Conservation (phyloP, 2,797 vertebrate species). For the Picus viridis region DNA sequence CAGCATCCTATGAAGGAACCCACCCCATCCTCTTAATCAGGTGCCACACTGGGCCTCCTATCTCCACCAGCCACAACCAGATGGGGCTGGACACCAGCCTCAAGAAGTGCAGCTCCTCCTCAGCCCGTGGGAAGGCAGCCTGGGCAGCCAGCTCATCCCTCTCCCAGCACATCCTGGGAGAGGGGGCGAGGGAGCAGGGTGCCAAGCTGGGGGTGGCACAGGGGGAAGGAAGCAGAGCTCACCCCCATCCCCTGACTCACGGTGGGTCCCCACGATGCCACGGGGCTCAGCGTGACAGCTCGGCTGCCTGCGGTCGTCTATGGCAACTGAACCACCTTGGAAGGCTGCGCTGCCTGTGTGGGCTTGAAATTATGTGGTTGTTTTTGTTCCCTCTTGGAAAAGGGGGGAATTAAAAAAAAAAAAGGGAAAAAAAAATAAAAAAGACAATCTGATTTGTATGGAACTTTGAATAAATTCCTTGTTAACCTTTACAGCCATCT, state of each 20-base stretch:
- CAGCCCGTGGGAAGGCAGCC: rapidly evolving
- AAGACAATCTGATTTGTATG: slow-evolving; percentile 66
- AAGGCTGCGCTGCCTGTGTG: slow-evolving; percentile 53
- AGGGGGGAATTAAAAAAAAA: background rate
- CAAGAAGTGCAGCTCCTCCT: background rate
- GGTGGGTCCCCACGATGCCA: background rate
- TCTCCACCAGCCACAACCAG: background rate
- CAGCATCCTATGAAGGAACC: background rate
- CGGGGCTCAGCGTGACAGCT: slow-evolving; percentile 1
- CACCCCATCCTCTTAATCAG: too few relatives aligned
- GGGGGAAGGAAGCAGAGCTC: background rate
- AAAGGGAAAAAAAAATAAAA: background rate
- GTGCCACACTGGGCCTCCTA: background rate
- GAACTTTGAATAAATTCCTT: slow-evolving; percentile 72
- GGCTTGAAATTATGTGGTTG: slow-evolving; percentile 69
- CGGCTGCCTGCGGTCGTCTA: slow-evolving; percentile 66
- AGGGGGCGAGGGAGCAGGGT: background rate
- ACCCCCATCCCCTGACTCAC: background rate
- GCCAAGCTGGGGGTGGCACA: rapidly evolving
- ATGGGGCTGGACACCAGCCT: rapidly evolving
- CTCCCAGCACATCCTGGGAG: background rate
- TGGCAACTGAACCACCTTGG: slow-evolving; percentile 73
- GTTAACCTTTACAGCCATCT: slow-evolving; percentile 78
- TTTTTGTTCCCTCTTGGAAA: slow-evolving; percentile 49
- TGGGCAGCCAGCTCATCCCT: background rate